These are phyloP conservation scores for Myiozetetes cayanensis DNA, from an alignment of 2,113 vertebrate genomes.

Conservation along the genomic window DNA sequence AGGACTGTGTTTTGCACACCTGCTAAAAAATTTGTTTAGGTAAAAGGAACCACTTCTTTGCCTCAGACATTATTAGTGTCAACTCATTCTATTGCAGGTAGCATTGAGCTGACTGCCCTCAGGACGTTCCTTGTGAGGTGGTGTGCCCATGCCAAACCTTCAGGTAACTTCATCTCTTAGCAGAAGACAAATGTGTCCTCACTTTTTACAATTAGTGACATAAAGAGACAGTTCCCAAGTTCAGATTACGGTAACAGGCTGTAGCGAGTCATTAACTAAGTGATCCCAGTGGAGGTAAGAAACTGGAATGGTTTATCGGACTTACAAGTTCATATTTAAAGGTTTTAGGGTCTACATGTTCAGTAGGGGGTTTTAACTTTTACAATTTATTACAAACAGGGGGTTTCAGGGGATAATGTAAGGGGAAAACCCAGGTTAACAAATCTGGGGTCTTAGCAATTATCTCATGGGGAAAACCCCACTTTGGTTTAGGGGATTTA, in stretches of 20 bases:
- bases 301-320: no score
- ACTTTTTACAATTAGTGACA: background rate
- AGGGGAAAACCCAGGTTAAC: no score
- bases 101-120: background rate
- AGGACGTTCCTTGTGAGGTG: background rate
- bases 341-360: no score
- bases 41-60: constrained; percentile 4
- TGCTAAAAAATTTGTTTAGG: background rate
- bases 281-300: no score
- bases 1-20: background rate
- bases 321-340: no score
- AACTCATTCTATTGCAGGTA: background rate
- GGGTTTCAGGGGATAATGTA: no score
- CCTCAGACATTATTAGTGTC: background rate
- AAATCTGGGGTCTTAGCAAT: no score
- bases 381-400: no score
- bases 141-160: fast-evolving
- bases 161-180: background rate
- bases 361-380: no score
- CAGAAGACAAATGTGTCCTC: background rate
- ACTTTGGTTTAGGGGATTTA: no score
- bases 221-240: background rate
- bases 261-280: no score
- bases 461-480: no score
- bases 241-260: background rate